Evolutionary conservation across 2,888 invertebrate species (phyloP).

Genomic region (Tetranychus piercei): DNA sequence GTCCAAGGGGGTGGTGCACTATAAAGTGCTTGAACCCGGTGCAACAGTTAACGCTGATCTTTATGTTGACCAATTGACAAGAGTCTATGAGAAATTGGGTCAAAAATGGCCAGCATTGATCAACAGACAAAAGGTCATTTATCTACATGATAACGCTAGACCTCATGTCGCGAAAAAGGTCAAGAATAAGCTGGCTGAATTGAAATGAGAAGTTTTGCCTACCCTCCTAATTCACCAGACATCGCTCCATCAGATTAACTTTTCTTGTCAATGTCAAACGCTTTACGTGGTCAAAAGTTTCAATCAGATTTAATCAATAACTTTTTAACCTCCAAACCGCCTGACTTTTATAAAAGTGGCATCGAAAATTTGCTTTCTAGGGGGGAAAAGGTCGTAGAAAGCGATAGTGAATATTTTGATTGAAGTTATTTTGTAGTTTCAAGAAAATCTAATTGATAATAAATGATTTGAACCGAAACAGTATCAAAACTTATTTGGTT

Average conservation of each 20-base stretch:
- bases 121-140: slow-evolving; percentile 16
- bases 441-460: no score
- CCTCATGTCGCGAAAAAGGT: slow-evolving; percentile 25
- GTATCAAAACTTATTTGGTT: no score
- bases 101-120: slow-evolving; percentile 16
- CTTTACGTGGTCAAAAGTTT: background rate
- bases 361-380: background rate
- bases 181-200: slow-evolving; percentile 17
- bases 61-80: slow-evolving; percentile 23
- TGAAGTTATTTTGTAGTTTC: no score
- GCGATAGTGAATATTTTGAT: background rate
- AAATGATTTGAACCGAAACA: no score
- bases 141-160: slow-evolving; percentile 26
- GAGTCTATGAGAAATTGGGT: slow-evolving; percentile 20
- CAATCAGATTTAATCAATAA: background rate
- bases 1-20: slow-evolving; percentile 22
- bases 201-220: slow-evolving; percentile 23
- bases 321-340: background rate
- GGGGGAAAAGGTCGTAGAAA: background rate
- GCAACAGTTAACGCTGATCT: slow-evolving; percentile 22
- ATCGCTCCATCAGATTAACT: slow-evolving; percentile 23
- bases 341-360: background rate
- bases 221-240: slow-evolving; percentile 25
- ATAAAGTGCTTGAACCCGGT: slow-evolving; percentile 17
- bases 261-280: background rate